Percentiles rank a stretch among this genome's conserved stretches.
Evolutionary conservation across 2,113 vertebrate genomes (phyloP).

Genomic region (Ophiodon elongatus): DNA sequence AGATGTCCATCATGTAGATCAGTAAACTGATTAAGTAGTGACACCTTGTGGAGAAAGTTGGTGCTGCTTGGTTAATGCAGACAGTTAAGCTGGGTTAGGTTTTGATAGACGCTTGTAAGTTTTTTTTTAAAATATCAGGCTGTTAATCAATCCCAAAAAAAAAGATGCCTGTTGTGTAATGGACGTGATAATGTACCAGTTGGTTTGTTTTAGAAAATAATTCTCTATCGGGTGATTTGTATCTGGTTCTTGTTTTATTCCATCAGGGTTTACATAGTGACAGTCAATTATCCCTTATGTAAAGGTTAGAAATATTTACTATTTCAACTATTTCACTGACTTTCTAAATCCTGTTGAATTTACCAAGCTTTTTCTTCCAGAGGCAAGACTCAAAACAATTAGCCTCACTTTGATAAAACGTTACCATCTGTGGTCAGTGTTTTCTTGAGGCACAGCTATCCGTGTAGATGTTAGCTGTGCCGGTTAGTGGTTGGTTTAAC

Average conservation of each 20-base stretch:
- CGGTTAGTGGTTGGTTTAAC: background rate
- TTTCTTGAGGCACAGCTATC: background rate
- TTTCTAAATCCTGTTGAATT: background rate
- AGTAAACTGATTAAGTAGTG: background rate
- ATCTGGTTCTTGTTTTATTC: background rate
- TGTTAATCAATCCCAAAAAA: background rate
- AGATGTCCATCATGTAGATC: no score
- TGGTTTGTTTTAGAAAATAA: background rate
- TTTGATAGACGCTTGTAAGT: background rate
- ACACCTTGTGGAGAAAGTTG: constrained; percentile 37
- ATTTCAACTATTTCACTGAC: background rate
- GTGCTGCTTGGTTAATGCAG: background rate
- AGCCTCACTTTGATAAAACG: background rate
- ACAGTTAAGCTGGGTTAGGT: background rate
- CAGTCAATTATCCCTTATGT: background rate
- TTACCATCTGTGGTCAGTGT: background rate
- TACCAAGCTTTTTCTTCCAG: background rate
- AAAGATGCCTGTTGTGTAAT: background rate
- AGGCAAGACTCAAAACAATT: no score
- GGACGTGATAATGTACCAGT: background rate
- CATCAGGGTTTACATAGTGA: background rate
- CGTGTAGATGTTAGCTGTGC: background rate
- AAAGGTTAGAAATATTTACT: background rate
- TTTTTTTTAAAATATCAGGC: no score
- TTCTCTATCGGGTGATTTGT: background rate